Base-by-base conservation (phyloP, 2,113 vertebrate species). In the Climacteris rufus region DNA sequence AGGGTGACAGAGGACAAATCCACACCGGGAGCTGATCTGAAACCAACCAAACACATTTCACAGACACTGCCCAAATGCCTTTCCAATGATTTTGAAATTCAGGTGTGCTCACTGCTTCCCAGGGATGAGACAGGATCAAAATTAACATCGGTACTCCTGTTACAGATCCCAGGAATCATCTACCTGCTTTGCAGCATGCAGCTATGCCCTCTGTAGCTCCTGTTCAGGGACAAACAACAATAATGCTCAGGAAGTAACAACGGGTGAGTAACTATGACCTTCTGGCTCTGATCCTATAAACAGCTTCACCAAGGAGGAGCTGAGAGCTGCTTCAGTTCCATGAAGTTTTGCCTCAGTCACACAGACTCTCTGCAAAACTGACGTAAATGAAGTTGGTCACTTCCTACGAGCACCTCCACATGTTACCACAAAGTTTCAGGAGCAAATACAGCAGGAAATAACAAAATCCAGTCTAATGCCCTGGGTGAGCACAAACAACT, bases 381-480 rank as follows among this genome's bases (percentile, higher is more conserved):
- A 1, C 0, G 0, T 7, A 66, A 25, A 68, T 17, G 14, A 59
- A 82, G 30, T 3, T 7, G 9, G 30, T 33, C 0, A 6, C 79
- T 80, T 54, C 69, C 52, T 75, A 83, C 39, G 37, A 47, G 39
- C 4, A 12, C n/a, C 92, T 60, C 68, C 56, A 75, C 0, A 1
- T 0, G 0, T 37, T 33, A 64, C 74, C 2, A 2, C 35, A 7
- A 72, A 52, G 53, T n/a, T 90, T 70, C 25, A 63, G 76, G 44
- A 91, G 64, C 44, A 74, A 70, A 64, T 53, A 44, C 8, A 83
- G 69, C 47, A 81, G 45, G 42, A 35, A 90, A 8, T 35, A 77
- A 87, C 28, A 60, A 80, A 93, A 85, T 33, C 50, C 79, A 80
- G 39, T 18, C n/a, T 25, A 74, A 71, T 15, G 11, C 60, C 37